Evolutionary conservation across 1,140 invertebrate species (phyloP), one percentile per base, ranked within the genome.

Genomic region (Elymnias hypermnestra): DNA sequence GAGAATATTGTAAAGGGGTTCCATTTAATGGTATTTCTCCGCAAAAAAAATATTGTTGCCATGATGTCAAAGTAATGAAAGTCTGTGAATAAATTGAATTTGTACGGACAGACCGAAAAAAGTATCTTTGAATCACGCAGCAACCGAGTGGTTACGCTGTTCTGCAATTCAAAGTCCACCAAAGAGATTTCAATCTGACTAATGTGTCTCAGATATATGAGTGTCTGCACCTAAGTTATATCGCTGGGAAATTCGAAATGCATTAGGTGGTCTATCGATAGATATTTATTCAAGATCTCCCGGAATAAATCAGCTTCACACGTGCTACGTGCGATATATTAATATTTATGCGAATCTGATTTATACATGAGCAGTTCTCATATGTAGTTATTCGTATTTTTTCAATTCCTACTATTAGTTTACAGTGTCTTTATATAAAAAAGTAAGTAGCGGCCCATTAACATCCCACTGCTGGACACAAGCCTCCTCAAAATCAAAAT

Each of bases 111-210:
- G 22, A 62, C 59, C 42, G 56, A 60, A 54, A 62, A 64, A 67
- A 60, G 58, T 53, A 63, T 63, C 65, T 70, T 69, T 66, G 66
- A 75, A 69, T 66, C 69, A 75, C 64, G 70, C 63, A 56, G 66
- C 68, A 71, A 66, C 47, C 53, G 63, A 75, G 61, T 60, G 67
- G 60, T 59, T 63, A 63, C 67, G 71, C 66, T 73, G 68, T 73
- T 81, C 79, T 82, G 68, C 74, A 79, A 83, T 79, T 81, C 76
- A 63, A 75, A 81, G 63, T 69, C 63, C 50, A 55, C 65, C 55
- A 63, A 64, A 79, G 74, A 75, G 76, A 62, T 79, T 81, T 70
- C 71, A 78, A 83, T 81, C 66, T 67, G 53, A 61, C 74, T 83
- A 81, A 83, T 83, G 76, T 81, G 72, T 70, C 75, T 61, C 66